These are phyloP conservation scores for Eremophila alpestris DNA, from an alignment of 2,797 vertebrate genomes.

Conservation along the genomic window DNA sequence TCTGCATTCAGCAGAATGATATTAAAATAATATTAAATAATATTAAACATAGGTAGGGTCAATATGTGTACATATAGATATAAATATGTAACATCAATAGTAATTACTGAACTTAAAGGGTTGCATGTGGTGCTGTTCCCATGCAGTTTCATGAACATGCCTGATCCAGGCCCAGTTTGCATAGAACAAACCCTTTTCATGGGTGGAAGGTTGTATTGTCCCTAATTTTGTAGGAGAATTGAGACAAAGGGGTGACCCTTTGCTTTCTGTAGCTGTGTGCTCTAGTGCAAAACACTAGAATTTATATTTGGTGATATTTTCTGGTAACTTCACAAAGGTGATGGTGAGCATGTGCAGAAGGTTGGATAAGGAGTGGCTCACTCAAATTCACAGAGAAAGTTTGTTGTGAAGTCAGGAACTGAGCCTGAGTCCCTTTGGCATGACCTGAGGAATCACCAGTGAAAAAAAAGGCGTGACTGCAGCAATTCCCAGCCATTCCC, in stretches of 20 bases:
- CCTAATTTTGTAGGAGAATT: not conserved
- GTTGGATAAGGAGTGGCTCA: not conserved
- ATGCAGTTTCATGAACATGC: not conserved
- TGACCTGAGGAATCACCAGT: not conserved
- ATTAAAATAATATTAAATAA: not conserved
- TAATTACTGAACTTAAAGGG: not conserved
- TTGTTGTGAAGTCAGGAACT: not conserved
- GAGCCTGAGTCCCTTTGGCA: not conserved
- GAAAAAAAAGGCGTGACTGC: not conserved
- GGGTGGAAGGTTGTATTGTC: not conserved
- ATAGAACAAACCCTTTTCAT: not conserved
- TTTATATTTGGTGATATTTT: not conserved
- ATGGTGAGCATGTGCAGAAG: not conserved
- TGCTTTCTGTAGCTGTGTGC: not conserved
- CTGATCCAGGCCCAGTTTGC: not conserved
- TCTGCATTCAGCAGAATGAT: not conserved
- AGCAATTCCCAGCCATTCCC: not conserved
- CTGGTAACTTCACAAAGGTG: not conserved
- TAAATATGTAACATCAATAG: not conserved
- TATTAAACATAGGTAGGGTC: not conserved
- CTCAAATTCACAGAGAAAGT: not conserved
- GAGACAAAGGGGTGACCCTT: not conserved
- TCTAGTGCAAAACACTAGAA: not conserved
- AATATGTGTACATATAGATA: too few species aligned
- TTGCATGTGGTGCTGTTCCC: not conserved